Base-by-base conservation (phyloP, 2,888 invertebrate species). In the Globia sparganii region DNA sequence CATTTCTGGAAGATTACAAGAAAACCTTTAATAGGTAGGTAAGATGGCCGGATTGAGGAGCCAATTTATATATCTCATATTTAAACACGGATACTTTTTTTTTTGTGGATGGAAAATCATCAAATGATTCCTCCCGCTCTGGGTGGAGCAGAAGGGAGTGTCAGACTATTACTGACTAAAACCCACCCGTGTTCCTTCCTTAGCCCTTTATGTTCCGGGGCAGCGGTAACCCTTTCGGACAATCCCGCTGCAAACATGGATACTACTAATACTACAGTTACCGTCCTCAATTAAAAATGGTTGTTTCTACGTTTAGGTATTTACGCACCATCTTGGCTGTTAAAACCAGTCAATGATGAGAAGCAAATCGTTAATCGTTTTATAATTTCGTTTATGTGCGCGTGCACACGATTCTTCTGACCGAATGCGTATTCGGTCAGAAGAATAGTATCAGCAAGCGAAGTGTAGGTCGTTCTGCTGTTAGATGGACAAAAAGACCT, bases 1-100 rank as follows among this genome's bases (percentile, higher is more conserved):
- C 88, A 92, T 88, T 84, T 94, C 96, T 96, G 77, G 6, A 78
- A 78, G 1, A 49, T 43, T 34, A 58, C 1, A 80, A 79, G 9
- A 53, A 76, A 31, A 31, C 5, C 28, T 28, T 53, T 43, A 25
- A 9, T 21, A 34, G 4, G 11, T 34, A 61, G 21, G 11, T 25
- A 34, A 61, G 34, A 61, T 61, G 4, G 61, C 25, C 34, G 25
- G 34, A 61, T 34, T 11, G 34, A 34, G 5, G 34, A 34, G 61
- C 2, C 11, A 25, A 34, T 58, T 58, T 4, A 21, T 21, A 61
- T 25, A 21, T 34, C 25, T 31, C 21, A 31, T 59, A 59, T 59
- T 59, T 59, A 59, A 59, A 21, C 21, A 21, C 21, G 31, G 21
- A 3, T 18, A 28, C 28, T n/a, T n/a, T n/a, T n/a, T n/a, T n/a